phyloP scores from a whole-genome alignment of 2,113 vertebrate species.

The Cervus canadensis region DNA sequence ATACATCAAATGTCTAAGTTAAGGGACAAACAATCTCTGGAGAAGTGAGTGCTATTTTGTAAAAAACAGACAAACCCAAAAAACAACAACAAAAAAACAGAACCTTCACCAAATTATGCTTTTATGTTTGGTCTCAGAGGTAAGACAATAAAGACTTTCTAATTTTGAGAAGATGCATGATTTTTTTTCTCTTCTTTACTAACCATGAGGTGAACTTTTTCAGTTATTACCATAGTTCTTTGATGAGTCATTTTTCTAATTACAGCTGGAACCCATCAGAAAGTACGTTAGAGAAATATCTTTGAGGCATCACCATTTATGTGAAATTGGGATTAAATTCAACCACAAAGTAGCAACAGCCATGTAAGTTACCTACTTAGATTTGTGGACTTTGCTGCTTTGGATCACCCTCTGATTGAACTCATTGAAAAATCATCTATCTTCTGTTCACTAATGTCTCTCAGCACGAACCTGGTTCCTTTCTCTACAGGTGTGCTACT shows the following conservation, averaged over 20 bases:
- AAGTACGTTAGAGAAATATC: slow-evolving; percentile 41
- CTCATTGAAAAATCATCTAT: neutral
- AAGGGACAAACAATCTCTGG: neutral
- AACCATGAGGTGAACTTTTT: neutral
- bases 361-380: slow-evolving; percentile 59
- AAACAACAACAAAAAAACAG: neutral
- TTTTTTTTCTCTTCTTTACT: neutral
- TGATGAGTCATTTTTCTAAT: neutral
- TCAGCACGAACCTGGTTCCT: neutral
- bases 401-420: neutral
- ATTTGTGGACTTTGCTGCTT: neutral
- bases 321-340: slow-evolving; percentile 66
- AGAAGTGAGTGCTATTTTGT: neutral
- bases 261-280: slow-evolving; percentile 54
- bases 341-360: slow-evolving; percentile 52
- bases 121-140: neutral
- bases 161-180: neutral
- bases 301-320: slow-evolving; percentile 62
- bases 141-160: neutral
- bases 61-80: neutral
- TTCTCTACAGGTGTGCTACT: neutral
- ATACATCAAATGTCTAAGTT: neutral
- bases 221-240: neutral
- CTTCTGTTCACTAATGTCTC: neutral
- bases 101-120: neutral